Base-by-base conservation (phyloP, 2,888 invertebrate species). In the Dicycla oo region DNA sequence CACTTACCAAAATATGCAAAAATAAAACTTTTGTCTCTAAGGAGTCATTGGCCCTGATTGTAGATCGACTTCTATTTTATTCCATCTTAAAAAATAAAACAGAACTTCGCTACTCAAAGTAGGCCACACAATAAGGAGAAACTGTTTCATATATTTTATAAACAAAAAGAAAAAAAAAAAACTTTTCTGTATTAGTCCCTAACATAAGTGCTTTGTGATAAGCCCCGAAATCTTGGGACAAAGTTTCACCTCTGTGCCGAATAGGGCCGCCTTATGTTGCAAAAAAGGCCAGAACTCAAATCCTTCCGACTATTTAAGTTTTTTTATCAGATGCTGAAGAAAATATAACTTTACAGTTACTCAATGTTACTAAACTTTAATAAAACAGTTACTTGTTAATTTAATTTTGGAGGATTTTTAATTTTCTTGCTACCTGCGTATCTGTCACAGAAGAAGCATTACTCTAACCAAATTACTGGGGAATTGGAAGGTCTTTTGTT, bases 131-230 rank as follows among this genome's bases (percentile, higher is more conserved):
- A 66, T 72, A 72, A 65, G 26, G 63, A 72, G 57, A 69, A 60
- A 49, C 34, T 57, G 40, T 73, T 79, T 56, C 15, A 70, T 26
- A 62, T 38, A 45, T 64, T 71, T 75, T 80, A 71, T 66, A 53
- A 51, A 62, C 26, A 40, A n/a, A 66, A 76, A 68, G 30, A 61
- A 60, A 56, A 69, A 60, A 56, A 69, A 57, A 71, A 74, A 78
- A 82, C 65, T 83, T 84, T 60, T 69, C 23, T 73, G 65, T 81
- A 82, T 82, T 81, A 84, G 74, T 78, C 70, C 65, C 66, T 34
- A 67, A 67, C 68, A 83, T 82, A 82, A 87, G 78, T 79, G 80
- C 75, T 81, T 82, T 82, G 84, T 81, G 78, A 86, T 87, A 84
- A 84, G 81, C 69, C 54, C 67, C 68, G 47, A 80, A 78, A 86